Evolutionary conservation across 2,888 invertebrate species (phyloP), one percentile per base, ranked within the genome.

Genomic region (Papilio elwesi): DNA sequence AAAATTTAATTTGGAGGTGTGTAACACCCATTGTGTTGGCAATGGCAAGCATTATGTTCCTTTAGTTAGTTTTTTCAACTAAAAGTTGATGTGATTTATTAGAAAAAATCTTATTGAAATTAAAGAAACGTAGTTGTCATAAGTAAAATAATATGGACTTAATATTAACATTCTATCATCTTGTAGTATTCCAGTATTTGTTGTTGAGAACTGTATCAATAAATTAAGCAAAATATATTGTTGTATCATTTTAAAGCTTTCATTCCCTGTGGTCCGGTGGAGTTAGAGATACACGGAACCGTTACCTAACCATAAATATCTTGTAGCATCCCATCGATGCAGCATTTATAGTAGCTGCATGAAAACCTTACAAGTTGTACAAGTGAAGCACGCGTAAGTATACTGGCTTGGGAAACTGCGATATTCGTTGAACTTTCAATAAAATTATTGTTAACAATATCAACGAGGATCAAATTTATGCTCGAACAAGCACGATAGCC

Each of bases 51-150:
- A 76, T 78, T 81, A 79, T 81, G 83, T 84, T 83, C 84, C 82
- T 84, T 84, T 83, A 82, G 80, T 83, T 82, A 80, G 78, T 87
- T 90, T 90, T 85, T 85, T 90, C 92, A 90, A 92, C 93, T 93
- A 74, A 90, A 92, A 93, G 93, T 93, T 93, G 89, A 90, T 93
- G 93, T 93, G 92, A 92, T 93, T 92, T 92, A 89, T 88, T 86
- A 88, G 88, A 89, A 85, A 86, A 83, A 82, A 80, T 82, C 83
- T 83, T 88, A 87, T 91, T 87, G 90, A 89, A 89, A 87, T 89
- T 87, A 87, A 88, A 84, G 83, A 86, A 87, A 87, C 86, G 87
- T 90, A 91, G 88, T 88, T 88, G 86, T 86, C 87, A 49, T 69
- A 87, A 85, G 88, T 83, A 87, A 86, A 88, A 43, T 62, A 89